phyloP scores from a whole-genome alignment of 2,888 invertebrate species.

The Eurytoma californica region DNA sequence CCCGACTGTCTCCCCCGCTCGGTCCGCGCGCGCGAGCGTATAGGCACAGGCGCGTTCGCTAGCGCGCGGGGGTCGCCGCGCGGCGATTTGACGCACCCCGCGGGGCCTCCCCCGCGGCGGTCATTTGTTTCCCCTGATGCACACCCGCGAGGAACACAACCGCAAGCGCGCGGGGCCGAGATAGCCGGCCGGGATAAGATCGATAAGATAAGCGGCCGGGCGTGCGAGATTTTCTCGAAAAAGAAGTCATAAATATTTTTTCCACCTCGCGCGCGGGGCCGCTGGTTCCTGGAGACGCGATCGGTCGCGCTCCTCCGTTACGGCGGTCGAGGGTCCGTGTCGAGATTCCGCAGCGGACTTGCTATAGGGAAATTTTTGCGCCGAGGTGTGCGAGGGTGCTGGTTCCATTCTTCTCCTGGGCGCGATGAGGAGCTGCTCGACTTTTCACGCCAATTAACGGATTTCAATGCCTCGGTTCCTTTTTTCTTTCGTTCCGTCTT shows the following conservation, averaged over 20 bases:
- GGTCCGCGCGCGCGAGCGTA: neutral
- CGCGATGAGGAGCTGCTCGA: constrained; percentile 37
- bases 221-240: constrained; percentile 55
- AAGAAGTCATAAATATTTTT: constrained; percentile 53
- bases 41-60: neutral
- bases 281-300: neutral
- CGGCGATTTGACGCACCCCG: constrained; percentile 19
- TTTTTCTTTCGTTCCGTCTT: neutral
- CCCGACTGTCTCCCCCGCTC: constrained; percentile 14
- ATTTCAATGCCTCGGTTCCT: constrained; percentile 1
- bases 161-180: constrained; percentile 29
- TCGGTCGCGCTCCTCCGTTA: neutral
- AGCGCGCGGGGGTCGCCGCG: neutral
- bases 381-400: neutral
- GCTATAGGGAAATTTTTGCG: neutral
- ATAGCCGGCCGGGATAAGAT: constrained; percentile 29
- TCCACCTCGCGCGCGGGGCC: constrained; percentile 4
- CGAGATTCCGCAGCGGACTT: constrained; percentile 13
- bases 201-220: constrained; percentile 30
- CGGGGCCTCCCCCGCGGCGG: constrained; percentile 19
- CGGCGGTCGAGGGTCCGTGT: constrained; percentile 7
- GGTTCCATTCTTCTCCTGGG: neutral
- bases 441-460: constrained; percentile 51
- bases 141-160: constrained; percentile 16
- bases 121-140: constrained; percentile 29